Conservation (phyloP, 2,888 invertebrate genomes). For the Hedychridium roseum region DNA sequence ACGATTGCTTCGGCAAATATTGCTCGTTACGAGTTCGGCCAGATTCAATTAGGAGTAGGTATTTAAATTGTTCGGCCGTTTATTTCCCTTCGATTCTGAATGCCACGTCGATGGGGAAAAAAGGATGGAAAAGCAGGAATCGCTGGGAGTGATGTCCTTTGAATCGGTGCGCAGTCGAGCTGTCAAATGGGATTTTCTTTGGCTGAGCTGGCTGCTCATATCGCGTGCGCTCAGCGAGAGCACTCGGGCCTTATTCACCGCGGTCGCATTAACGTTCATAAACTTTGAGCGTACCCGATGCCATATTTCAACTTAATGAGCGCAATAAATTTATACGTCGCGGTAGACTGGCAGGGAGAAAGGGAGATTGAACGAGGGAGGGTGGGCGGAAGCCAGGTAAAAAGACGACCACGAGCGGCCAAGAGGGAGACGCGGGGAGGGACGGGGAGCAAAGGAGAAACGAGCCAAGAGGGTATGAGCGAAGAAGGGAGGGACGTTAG, state of each 20-base stretch:
- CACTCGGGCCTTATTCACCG: slow-evolving; percentile 37
- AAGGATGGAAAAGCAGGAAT: too few species aligned
- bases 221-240: slow-evolving; percentile 31
- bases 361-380: slow-evolving; percentile 37
- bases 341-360: slow-evolving; percentile 41
- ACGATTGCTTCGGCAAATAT: background rate
- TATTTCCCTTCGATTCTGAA: too few species aligned
- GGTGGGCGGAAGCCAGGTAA: background rate
- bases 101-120: too few species aligned
- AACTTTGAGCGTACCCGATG: slow-evolving; percentile 47
- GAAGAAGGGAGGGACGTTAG: slow-evolving; percentile 11
- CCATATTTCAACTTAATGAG: slow-evolving; percentile 53
- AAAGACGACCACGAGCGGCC: slow-evolving; percentile 6
- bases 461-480: slow-evolving; percentile 14
- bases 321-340: slow-evolving; percentile 52
- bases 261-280: slow-evolving; percentile 50
- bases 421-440: slow-evolving; percentile 13
- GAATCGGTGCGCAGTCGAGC: slow-evolving; percentile 14
- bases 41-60: too few species aligned
- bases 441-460: slow-evolving; percentile 10
- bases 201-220: slow-evolving; percentile 13
- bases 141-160: slow-evolving; percentile 17
- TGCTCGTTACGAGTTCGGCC: background rate
- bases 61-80: too few species aligned
- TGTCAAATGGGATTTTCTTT: slow-evolving; percentile 28